Base-by-base conservation (phyloP, 2,113 vertebrate species). In the Sus scrofa region DNA sequence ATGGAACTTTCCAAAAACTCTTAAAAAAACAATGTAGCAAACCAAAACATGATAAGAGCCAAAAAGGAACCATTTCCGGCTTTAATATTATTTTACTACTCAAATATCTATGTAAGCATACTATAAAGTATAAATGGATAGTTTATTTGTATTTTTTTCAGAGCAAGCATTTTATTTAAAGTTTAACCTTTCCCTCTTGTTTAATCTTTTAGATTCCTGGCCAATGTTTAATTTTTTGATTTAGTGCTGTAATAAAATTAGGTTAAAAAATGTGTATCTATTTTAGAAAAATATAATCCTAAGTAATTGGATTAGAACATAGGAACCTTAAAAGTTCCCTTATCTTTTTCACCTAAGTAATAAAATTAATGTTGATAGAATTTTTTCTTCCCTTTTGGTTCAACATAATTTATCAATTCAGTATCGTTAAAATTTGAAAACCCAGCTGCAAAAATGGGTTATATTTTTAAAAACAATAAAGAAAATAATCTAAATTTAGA, bases 1-100 rank as follows among this genome's bases (percentile, higher is more conserved):
- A 73, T 79, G 15, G 22, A 91, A 89, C 44, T 91, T 54, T 73
- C 9, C 65, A n/a, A 94, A 94, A 93, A 88, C 15, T 37, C 52
- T 24, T 68, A 75, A 12, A 89, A 89, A 83, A 65, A 1, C 16
- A 92, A 1, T 68, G 10, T 30, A 88, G 37, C 6, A 74, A 39
- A 39, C 1, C 2, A 37, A 78, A 79, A 24, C 58, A 73, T 37
- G 56, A 6, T 34, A 32, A 68, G 15, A 60, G 13, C 2, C 13
- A 19, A 68, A 62, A 71, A 2, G 8, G 8, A 84, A 44, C 58
- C 1, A 74, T 70, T 68, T 63, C 11, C 2, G 71, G 4, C 37
- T 77, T 70, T 56, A 68, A 62, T 39, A 54, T 83, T 84, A 84
- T 34, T 88, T 27, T 4, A 58, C 70, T 75, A 27, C 82, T 77